Base-by-base conservation (phyloP, 92 coral and sea anemone genomes). In the Zoanthus gigantus region DNA sequence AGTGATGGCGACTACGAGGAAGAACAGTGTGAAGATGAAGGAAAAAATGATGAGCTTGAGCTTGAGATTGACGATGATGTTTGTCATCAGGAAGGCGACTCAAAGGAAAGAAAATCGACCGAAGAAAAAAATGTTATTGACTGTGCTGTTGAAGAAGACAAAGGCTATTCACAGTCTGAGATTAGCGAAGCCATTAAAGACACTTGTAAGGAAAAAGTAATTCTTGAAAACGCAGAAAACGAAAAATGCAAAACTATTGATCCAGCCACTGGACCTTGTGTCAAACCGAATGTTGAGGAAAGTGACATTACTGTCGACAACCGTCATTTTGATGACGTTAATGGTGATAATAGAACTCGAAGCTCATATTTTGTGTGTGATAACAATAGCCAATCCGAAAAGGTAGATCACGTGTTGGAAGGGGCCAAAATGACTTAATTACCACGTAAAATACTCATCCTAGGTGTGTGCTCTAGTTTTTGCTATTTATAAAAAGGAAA, bases 301-400 rank as follows among this genome's bases (percentile, higher is more conserved):
- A 17, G 48, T 4, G 60, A 10, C 13, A 17, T 5, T 4, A 37
- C 53, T 46, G 28, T 23, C 28, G 74, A 81, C 42, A 46, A 18
- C 0, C 16, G 74, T 65, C 45, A 44, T 8, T 10, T 28, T 65
- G 66, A 23, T 29, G 65, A 50, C 44, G 17, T 65, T 3, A 15
- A n/a, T 14, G 42, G 42, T 46, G 17, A 81, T n/a, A 31, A 53
- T 1, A 65, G 47, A 81, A 81, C 85, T 79, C 73, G 23, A 34
- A 63, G 44, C 58, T 63, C 57, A n/a, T 50, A 66, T 32, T 13
- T 45, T 56, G 45, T 23, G 50, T 46, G 61, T 50, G 29, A n/a
- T 65, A 30, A 45, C 15, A 69, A 79, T 37, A 63, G 50, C 74
- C 17, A 80, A 63, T 12, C 56, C 44, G 85, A 61, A 80, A 65